Evolutionary conservation across 2,888 invertebrate genomes (phyloP).

Genomic region (Melanostoma mellinum): DNA sequence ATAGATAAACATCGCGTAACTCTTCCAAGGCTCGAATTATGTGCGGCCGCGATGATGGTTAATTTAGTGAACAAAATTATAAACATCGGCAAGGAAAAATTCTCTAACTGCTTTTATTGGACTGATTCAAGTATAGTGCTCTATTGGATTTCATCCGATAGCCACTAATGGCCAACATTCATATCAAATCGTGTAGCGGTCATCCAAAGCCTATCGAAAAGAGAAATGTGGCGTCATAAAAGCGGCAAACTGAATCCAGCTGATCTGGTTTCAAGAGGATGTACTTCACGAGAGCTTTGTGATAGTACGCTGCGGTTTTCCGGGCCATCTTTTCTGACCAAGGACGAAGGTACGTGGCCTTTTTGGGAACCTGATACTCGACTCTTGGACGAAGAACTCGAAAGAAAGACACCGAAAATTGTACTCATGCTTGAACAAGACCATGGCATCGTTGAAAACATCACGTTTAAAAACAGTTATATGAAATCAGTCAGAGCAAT

Average conservation of each 20-base stretch:
- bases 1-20: conserved; percentile 13
- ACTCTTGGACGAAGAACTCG: neutral
- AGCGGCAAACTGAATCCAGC: neutral
- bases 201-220: conserved; percentile 11
- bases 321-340: neutral
- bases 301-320: neutral
- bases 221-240: conserved; percentile 6
- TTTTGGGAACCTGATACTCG: neutral
- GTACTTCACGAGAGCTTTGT: neutral
- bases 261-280: neutral
- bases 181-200: conserved; percentile 1
- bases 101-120: conserved; percentile 7
- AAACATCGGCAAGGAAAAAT: neutral
- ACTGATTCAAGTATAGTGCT: conserved; percentile 23
- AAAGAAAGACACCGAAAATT: neutral
- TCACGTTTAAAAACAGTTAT: neutral
- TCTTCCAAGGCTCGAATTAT: conserved; percentile 3
- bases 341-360: neutral
- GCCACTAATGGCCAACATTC: neutral
- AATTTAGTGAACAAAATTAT: conserved; percentile 5
- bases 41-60: conserved; percentile 18
- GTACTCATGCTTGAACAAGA: neutral
- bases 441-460: conserved; percentile 8
- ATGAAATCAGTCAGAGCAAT: neutral
- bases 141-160: conserved; percentile 9